Base-by-base conservation (phyloP, 2,888 invertebrate species). In the Epinotia nisella region DNA sequence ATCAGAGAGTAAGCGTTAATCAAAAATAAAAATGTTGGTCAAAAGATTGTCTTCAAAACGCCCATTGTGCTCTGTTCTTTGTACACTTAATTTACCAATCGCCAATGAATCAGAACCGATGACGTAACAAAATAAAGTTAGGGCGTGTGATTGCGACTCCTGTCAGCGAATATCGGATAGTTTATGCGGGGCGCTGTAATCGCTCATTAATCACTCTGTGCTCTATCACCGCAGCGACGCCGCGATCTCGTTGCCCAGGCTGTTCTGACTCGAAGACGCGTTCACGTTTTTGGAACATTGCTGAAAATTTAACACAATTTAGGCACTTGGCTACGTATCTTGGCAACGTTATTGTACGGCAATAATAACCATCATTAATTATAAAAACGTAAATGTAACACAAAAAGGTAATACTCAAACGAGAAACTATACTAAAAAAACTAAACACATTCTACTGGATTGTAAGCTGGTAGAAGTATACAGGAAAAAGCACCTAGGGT, bases 141-240 rank as follows among this genome's bases (percentile, higher is more conserved):
- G 59, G 66, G 59, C 15, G 51, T n/a, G 41, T 60, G 71, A 59
- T 49, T 70, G 78, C 76, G 81, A 77, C 71, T 79, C 76, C 77
- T 81, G 81, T 83, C 82, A 82, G 83, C 81, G 83, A 85, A 88
- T 86, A 88, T 90, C 89, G 87, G 85, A 86, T 89, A 90, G 90
- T 88, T 88, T 87, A 89, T 84, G 87, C 86, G 81, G 82, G 82
- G 82, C 81, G 86, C 79, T 81, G 86, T 89, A 88, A 90, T 89
- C 87, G 87, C 81, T 89, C 87, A 90, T 90, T 88, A 90, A 90
- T 90, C 87, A 89, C 86, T 81, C 84, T 86, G 86, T 88, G 87
- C 85, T 87, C 89, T 94, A 94, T 94, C 94, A 94, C 93, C 94
- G 94, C 83, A 93, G 88, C 81, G 93, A 90, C 73, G 93, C 89